Percentiles rank a stretch among this genome's conserved stretches.
Conservation (phyloP, 2,797 vertebrate species). For the Tarsius wallacei region DNA sequence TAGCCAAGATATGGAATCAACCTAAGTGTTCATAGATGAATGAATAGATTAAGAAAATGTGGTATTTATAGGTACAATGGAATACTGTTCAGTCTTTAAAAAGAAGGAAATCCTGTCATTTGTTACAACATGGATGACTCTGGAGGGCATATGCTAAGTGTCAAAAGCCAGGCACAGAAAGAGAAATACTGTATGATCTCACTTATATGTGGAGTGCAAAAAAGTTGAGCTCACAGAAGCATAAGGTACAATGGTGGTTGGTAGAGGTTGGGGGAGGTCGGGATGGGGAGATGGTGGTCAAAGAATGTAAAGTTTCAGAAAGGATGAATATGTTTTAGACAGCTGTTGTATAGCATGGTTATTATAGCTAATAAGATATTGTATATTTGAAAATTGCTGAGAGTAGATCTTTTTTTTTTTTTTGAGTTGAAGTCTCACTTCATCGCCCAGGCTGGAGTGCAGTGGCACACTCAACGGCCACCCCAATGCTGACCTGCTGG, state of each 20-base stretch:
- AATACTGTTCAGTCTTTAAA: not conserved
- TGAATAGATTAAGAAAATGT: not conserved
- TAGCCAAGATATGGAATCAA: no score
- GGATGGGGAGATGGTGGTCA: not conserved
- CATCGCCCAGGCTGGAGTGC: no score
- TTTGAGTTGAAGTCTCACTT: no score
- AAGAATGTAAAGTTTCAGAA: not conserved
- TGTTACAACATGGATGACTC: not conserved
- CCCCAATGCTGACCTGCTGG: no score
- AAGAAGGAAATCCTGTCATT: not conserved
- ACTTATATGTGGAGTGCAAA: not conserved
- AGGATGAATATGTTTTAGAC: not conserved
- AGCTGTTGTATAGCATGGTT: not conserved
- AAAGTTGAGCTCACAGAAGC: not conserved
- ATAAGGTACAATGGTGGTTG: not conserved
- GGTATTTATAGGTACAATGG: not conserved
- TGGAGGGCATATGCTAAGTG: not conserved
- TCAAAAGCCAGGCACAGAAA: not conserved
- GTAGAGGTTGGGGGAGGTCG: not conserved
- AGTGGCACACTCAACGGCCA: no score
- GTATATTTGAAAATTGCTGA: constrained; percentile 13
- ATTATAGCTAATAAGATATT: not conserved
- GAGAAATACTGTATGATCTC: not conserved
- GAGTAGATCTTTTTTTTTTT: not conserved
- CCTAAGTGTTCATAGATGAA: no score